These are phyloP conservation scores for Cepaea hortensis DNA, from an alignment of 2,888 invertebrate genomes.

Conservation along the genomic window DNA sequence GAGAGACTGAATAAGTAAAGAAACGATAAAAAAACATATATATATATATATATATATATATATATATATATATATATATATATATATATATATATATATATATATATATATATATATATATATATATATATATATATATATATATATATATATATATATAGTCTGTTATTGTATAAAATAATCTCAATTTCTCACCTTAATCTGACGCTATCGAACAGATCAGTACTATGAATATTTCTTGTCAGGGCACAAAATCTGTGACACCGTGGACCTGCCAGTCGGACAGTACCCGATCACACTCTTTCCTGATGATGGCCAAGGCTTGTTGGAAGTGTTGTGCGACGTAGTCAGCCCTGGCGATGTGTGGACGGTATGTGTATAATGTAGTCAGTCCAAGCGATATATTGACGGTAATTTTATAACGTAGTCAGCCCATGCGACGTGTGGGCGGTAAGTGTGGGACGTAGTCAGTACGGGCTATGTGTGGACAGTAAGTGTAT, in stretches of 20 bases:
- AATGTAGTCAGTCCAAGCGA: too few relatives aligned
- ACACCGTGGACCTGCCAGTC: neutral
- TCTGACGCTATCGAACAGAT: neutral
- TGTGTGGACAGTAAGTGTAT: too few relatives aligned
- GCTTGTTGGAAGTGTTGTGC: conserved; percentile 15
- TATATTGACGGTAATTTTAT: too few relatives aligned
- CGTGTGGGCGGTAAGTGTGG: too few relatives aligned
- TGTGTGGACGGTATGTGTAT: conserved; percentile 25
- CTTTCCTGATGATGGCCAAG: conserved; percentile 23
- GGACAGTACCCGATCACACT: conserved; percentile 5
- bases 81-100: neutral
- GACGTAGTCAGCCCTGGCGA: conserved; percentile 10
- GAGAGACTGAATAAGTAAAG: too few relatives aligned
- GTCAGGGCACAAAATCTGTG: conserved; percentile 28
- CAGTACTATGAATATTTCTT: neutral
- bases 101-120: neutral
- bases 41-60: neutral
- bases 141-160: neutral
- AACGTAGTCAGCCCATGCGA: too few relatives aligned
- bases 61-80: neutral
- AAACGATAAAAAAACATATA: too few relatives aligned
- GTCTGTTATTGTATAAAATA: neutral
- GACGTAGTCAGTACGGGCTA: too few relatives aligned
- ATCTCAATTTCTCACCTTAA: neutral
- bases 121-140: neutral